Evolutionary conservation across 1,140 invertebrate genomes (phyloP), one percentile per base, ranked within the genome.

Genomic region (Scylla paramamosain): DNA sequence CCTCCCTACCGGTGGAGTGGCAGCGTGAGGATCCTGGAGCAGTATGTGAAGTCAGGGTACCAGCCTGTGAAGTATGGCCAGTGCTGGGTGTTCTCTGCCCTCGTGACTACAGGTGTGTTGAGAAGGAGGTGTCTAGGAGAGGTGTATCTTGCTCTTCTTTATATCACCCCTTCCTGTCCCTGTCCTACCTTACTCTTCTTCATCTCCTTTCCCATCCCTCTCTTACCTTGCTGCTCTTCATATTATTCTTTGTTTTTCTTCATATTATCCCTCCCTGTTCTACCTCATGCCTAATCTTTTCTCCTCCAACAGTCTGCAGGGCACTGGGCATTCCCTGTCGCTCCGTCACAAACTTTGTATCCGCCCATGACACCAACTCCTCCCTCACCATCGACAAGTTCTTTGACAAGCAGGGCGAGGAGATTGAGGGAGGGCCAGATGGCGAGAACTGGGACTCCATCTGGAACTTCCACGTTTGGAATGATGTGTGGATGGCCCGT

Each of bases 401-500:
- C 96, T 97, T 97, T 93, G 96, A 97, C 96, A 96, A 96, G 6
- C 96, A 96, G 28, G 97, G 97, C 29, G 96, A 97, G 29, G 96
- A 96, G 93, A 96, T 96, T 28, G 96, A 96, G 83, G 96, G 96
- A 31, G 96, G 96, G 12, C 96, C 96, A 10, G 96, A 96, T 87
- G 96, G 96, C 8, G 96, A 96, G 16, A 96, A 95, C 92, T 96
- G 96, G 87, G 96, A 96, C 84, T 98, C 98, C 90, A 97, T 98
- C 96, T 98, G 98, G 98, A 98, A 98, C 97, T 99, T 98, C 97
- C 98, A 98, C 96, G 98, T 98, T 0, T 98, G 98, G 98, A 98
- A 98, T 96, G 98, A 98, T 95, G 98, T 98, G 88, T 98, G 98
- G 98, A 98, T 98, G 98, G 97, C 97, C 52, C 96, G 98, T 93